Percentiles rank a stretch among this genome's conserved stretches.
Evolutionary conservation across 2,888 invertebrate genomes (phyloP).

Genomic region (Caenorhabditis becei): DNA sequence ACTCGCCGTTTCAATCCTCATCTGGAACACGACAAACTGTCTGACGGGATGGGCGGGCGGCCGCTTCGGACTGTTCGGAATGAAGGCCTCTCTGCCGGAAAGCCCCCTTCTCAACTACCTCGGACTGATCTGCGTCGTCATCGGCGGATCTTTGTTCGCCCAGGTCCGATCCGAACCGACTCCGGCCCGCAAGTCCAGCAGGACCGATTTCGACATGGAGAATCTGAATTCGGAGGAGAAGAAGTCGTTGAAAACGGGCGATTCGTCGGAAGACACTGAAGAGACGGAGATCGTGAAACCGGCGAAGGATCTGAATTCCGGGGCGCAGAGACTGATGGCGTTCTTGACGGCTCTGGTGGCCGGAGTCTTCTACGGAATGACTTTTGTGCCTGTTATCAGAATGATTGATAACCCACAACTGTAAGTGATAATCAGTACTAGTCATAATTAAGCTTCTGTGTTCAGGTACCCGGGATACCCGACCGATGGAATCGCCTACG

Average conservation of each 20-base stretch:
- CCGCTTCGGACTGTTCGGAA: constrained; percentile 78
- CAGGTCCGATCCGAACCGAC: constrained; percentile 67
- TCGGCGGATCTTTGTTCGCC: constrained; percentile 78
- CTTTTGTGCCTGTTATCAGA: constrained; percentile 83
- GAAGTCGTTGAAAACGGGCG: constrained; percentile 51
- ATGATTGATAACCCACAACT: constrained; percentile 82
- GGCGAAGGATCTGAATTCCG: constrained; percentile 45
- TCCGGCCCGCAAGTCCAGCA: constrained; percentile 17
- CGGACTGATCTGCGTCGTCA: constrained; percentile 75
- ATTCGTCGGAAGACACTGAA: constrained; percentile 15
- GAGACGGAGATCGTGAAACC: constrained; percentile 18
- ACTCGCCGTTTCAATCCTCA: constrained; percentile 82
- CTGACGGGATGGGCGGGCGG: constrained; percentile 82
- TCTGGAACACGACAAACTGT: constrained; percentile 83
- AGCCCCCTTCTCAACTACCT: constrained; percentile 75
- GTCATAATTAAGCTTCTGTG: constrained; percentile 1
- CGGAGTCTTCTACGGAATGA: constrained; percentile 83
- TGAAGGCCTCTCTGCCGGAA: constrained; percentile 69
- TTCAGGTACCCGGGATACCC: constrained; percentile 68
- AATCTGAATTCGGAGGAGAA: constrained; percentile 47
- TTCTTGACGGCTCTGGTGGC: constrained; percentile 82
- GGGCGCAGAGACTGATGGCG: constrained; percentile 81
- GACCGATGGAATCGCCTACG: constrained; percentile 81
- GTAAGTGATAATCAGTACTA: constrained; percentile 72
- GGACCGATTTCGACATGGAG: constrained; percentile 32